A percentile compares a stretch with the other conserved stretches of the same genome.
Evolutionary conservation across 2,888 invertebrate species (phyloP).

Genomic region (Temnothorax unifasciatus): DNA sequence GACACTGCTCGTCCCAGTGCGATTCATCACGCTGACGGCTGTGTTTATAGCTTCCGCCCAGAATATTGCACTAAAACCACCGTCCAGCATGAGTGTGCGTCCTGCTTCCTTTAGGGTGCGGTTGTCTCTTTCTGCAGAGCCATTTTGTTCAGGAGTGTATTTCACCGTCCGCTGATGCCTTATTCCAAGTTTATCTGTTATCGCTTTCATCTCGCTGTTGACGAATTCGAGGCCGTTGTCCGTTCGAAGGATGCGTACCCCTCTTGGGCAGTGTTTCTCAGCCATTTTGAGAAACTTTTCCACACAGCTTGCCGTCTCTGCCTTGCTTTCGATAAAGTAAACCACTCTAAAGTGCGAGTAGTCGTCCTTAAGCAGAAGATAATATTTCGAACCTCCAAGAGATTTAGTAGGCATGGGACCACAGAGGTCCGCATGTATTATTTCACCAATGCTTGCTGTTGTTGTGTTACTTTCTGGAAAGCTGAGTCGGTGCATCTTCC

Average conservation of each 20-base stretch:
- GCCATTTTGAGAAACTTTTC: not conserved
- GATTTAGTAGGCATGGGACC: not conserved
- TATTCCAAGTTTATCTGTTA: not conserved
- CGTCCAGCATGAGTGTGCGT: not conserved
- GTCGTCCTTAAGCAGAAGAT: conserved; percentile 4
- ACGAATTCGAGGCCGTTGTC: conserved; percentile 25
- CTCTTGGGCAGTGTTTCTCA: not conserved
- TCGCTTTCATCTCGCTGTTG: not conserved
- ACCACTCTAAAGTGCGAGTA: not conserved
- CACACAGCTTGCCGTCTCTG: not conserved
- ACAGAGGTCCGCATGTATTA: conserved; percentile 1
- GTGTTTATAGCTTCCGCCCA: not conserved
- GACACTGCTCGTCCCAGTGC: not conserved
- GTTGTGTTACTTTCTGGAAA: not conserved
- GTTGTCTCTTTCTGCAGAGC: conserved; percentile 13
- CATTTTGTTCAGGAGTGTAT: conserved; percentile 32
- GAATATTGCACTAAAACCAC: not conserved
- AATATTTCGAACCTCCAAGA: not conserved
- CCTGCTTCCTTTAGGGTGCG: conserved; percentile 13
- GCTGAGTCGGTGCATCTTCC: too few species aligned
- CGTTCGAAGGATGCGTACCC: not conserved
- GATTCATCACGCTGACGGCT: not conserved
- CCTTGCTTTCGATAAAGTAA: not conserved
- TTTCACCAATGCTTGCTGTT: not conserved
- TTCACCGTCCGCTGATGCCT: not conserved